These are phyloP conservation scores for Drosophila seclusa DNA, from an alignment of 2,888 invertebrate genomes.

Conservation along the genomic window DNA sequence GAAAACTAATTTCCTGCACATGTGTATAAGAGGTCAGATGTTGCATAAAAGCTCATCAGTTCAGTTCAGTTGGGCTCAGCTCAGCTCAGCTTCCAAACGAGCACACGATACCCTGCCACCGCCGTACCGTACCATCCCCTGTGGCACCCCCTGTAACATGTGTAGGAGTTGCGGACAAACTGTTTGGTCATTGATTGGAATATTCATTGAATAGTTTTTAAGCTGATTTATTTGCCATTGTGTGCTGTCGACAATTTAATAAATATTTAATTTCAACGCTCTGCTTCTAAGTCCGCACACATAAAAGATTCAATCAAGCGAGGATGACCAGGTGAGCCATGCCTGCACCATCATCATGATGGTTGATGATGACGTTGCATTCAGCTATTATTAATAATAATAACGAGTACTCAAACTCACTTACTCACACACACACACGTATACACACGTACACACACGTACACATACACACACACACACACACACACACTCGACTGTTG, in stretches of 20 bases:
- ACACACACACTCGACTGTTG: constrained; percentile 22
- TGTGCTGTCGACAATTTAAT: constrained; percentile 74
- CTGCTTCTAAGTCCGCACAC: constrained; percentile 71
- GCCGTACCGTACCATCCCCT: too few relatives aligned
- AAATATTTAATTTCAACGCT: constrained; percentile 79
- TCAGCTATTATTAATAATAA: constrained; percentile 75
- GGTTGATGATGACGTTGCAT: constrained; percentile 49
- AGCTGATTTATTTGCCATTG: constrained; percentile 79
- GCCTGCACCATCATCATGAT: constrained; percentile 37
- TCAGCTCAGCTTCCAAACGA: constrained; percentile 26
- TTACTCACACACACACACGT: constrained; percentile 23
- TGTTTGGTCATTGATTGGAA: constrained; percentile 77
- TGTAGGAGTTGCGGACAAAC: constrained; percentile 29
- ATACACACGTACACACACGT: background rate
- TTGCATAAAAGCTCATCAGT: constrained; percentile 47
- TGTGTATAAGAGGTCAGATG: constrained; percentile 41
- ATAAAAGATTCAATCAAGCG: constrained; percentile 77
- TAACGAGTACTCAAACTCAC: constrained; percentile 32
- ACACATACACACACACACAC: background rate
- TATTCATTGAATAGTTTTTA: constrained; percentile 83
- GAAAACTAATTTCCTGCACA: constrained; percentile 62
- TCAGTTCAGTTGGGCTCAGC: constrained; percentile 7
- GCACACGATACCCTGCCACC: background rate
- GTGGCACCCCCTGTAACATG: background rate
- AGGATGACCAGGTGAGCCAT: constrained; percentile 20